A percentile compares a stretch with the other conserved stretches of the same genome.
These are phyloP conservation scores for Danio jaintianensis DNA, from an alignment of 2,797 vertebrate genomes.

Conservation along the genomic window DNA sequence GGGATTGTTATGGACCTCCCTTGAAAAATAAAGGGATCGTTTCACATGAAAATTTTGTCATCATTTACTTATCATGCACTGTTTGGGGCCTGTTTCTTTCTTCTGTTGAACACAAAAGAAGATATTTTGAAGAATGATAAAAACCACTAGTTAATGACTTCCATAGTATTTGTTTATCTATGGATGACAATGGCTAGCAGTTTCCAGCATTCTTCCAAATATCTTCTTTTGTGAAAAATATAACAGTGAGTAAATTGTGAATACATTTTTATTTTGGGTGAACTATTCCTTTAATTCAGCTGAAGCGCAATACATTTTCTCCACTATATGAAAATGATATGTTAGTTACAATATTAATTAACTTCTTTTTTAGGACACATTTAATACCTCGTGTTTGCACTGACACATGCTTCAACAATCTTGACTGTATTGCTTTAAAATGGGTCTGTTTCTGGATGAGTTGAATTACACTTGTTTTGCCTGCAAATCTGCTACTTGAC, in stretches of 20 bases:
- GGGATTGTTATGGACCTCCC: background rate
- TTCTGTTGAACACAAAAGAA: no score
- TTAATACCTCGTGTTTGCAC: conserved; percentile 14
- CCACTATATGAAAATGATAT: background rate
- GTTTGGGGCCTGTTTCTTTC: no score
- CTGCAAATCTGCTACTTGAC: conserved; percentile 5
- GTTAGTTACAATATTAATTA: background rate
- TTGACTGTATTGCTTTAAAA: background rate
- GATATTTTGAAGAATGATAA: no score
- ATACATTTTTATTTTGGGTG: no score
- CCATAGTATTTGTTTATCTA: no score
- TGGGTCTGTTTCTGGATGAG: conserved; percentile 3
- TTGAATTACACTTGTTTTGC: conserved; percentile 1
- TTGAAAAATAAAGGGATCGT: background rate
- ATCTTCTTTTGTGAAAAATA: no score
- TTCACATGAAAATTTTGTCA: background rate
- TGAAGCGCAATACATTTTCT: background rate
- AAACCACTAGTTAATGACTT: no score
- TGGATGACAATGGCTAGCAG: no score
- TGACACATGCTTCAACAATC: background rate
- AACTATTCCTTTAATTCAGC: background rate
- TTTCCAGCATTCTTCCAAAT: no score
- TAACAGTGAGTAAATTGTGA: background rate
- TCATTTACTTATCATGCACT: no score
- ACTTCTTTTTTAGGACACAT: background rate